Evolutionary conservation across 2,888 invertebrate species (phyloP).

Genomic region (Dasysyrphus albostriatus): DNA sequence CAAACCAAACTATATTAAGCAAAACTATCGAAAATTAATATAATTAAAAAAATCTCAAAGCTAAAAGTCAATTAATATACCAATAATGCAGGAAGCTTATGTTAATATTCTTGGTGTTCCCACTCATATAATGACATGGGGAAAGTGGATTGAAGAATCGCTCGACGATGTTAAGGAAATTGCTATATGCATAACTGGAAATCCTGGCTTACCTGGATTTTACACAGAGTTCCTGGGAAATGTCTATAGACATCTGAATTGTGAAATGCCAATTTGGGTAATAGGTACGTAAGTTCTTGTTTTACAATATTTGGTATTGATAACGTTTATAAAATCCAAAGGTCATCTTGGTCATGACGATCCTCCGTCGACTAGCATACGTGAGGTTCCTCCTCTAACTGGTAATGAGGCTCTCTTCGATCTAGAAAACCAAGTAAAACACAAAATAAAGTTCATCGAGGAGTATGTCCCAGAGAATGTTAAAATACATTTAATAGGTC

Average conservation of each 20-base stretch:
- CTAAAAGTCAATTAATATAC: slow-evolving; percentile 1
- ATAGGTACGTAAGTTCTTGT: slow-evolving; percentile 85
- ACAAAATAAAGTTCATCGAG: slow-evolving; percentile 87
- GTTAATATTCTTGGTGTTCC: slow-evolving; percentile 87
- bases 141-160: slow-evolving; percentile 88
- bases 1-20: neutral
- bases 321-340: slow-evolving; percentile 66
- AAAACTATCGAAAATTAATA: neutral
- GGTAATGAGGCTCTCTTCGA: slow-evolving; percentile 88
- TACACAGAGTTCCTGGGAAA: slow-evolving; percentile 90
- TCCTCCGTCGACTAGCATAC: slow-evolving; percentile 85
- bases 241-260: slow-evolving; percentile 86
- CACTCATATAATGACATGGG: slow-evolving; percentile 90
- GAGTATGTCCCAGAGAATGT: slow-evolving; percentile 89
- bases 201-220: slow-evolving; percentile 93
- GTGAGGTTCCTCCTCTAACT: slow-evolving; percentile 84
- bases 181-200: slow-evolving; percentile 92
- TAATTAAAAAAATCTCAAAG: neutral
- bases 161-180: slow-evolving; percentile 86
- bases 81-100: slow-evolving; percentile 82
- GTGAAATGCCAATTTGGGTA: slow-evolving; percentile 90
- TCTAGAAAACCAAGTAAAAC: slow-evolving; percentile 89
- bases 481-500: slow-evolving; percentile 93
- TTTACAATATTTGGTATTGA: slow-evolving; percentile 30
- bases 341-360: slow-evolving; percentile 93